Evolutionary conservation across 2,888 invertebrate species (phyloP), one percentile per base, ranked within the genome.

Genomic region (Mycalesis mineus): DNA sequence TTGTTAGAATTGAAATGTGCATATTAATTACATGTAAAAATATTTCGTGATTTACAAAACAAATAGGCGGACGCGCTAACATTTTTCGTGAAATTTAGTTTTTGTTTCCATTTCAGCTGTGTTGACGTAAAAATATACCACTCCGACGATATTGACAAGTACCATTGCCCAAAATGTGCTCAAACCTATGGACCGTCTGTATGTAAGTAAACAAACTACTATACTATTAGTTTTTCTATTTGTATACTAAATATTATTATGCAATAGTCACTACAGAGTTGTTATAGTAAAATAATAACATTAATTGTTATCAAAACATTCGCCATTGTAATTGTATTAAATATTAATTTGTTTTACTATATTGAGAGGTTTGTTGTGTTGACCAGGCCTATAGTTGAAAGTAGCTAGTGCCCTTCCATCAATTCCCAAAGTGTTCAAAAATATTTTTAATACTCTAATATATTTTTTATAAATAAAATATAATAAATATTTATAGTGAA

Each of bases 111-210:
- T 60, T 92, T 66, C 87, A 96, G 96, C 75, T 96, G 96, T 80
- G 94, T 95, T 65, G 92, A 93, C 69, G 91, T 96, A 39, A 93
- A 94, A 78, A 95, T 96, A 75, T 94, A 94, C 76, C 92, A 94
- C 77, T 93, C 95, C 1, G 91, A 92, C 67, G 95, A 95, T 79
- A 93, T 96, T 75, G 96, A 96, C 79, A 95, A 94, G 75, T 96
- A 95, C 75, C 95, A 96, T 74, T 96, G 96, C 84, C 94, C 95
- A 70, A 93, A 93, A 82, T 96, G 96, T 88, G 92, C 92, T 68
- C 91, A 91, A 58, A 90, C 91, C n/a, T 92, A 93, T 74, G 96
- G 96, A 59, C 94, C 95, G 44, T 94, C 95, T 65, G 91, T 94
- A 58, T 92, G 95, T 95, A 91, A 94, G 95, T 92, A 82, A 33